Evolutionary conservation across 2,797 vertebrate species (phyloP), one percentile per base, ranked within the genome.

Genomic region (Cetoscarus ocellatus): DNA sequence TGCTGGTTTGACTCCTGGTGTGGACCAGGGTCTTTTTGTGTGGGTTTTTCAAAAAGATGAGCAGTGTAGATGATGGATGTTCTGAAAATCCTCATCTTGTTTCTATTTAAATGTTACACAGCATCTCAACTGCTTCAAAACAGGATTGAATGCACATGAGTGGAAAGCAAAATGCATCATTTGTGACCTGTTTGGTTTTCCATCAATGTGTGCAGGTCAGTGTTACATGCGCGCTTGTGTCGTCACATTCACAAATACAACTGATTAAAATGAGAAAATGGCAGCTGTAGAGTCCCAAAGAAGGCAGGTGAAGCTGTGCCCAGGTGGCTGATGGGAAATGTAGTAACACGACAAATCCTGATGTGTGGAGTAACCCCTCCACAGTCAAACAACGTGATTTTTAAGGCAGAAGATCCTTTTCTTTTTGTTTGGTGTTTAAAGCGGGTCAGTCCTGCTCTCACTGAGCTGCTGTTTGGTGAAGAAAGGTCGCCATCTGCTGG

Each of bases 241-340:
- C 67, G 50, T 90, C 88, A 93, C 92, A 92, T 93, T 93, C 90
- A 92, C 88, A 90, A 92, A 86, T 67, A 92, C 67, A 85, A 88
- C 55, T 36, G 61, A 86, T 83, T 70, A 76, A 59, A 79, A 56
- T 57, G 18, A 7, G 27, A 50, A 12, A 6, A 14, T 50, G 53
- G 8, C 59, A 68, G 56, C 75, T 63, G 61, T 18, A 61, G 51
- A 54, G 53, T 59, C 55, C 50, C 17, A 11, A 34, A 27, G 35
- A 44, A 60, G 53, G 52, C 0, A 11, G 34, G n/a, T 5, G 19
- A 35, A 35, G 42, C 56, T 61, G 47, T 57, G 67, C 67, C 82
- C 75, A 82, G 73, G 80, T 77, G 85, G 80, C 69, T 79, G 87
- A 86, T 90, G 90, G 89, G 78, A 85, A 61, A 87, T 73, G 88